Base-by-base conservation (phyloP, 2,888 invertebrate genomes). In the Zygothrica quintamaculata region DNA sequence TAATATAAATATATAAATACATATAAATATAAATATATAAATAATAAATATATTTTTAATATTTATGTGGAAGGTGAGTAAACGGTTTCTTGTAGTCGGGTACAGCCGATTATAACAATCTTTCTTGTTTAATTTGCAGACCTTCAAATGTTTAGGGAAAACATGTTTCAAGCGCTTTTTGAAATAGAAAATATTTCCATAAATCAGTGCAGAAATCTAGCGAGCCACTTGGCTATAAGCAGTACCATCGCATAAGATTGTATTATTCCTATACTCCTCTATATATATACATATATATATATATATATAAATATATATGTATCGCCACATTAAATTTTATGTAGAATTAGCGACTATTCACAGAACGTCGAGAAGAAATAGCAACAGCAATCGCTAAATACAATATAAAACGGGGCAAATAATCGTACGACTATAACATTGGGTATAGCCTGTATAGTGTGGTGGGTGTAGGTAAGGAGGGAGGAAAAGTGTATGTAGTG, bases 151-250 rank as follows among this genome's bases (percentile, higher is more conserved):
- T 50, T 59, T 77, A 53, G 60, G 81, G 71, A 70, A 60, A 37
- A 59, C 70, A 69, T 59, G 22, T 33, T 69, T 60, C 12, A 44
- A 44, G 36, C 57, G 58, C 68, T n/a, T n/a, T n/a, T n/a, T n/a
- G n/a, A n/a, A n/a, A 18, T 15, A 48, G 11, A 58, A 58, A 53
- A 69, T 50, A 60, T 58, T 84, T 81, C 87, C 84, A 81, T 87
- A 81, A 87, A 87, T 81, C 85, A 81, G 76, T 53, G 56, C 50
- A 67, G 50, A 78, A 74, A 64, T 77, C 72, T 87, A 67, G 81
- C 80, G 59, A 48, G 13, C 64, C 57, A 66, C 39, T 56, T 26
- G 61, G 58, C 53, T 44, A 59, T 51, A 56, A 61, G 73, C 59
- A 81, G 77, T 58, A 73, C 16, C 73, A 72, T 57, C 58, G 47